Percentiles rank a stretch among this genome's conserved stretches.
Conservation (phyloP, 2,888 invertebrate genomes). For the Ectropis crepuscularia region DNA sequence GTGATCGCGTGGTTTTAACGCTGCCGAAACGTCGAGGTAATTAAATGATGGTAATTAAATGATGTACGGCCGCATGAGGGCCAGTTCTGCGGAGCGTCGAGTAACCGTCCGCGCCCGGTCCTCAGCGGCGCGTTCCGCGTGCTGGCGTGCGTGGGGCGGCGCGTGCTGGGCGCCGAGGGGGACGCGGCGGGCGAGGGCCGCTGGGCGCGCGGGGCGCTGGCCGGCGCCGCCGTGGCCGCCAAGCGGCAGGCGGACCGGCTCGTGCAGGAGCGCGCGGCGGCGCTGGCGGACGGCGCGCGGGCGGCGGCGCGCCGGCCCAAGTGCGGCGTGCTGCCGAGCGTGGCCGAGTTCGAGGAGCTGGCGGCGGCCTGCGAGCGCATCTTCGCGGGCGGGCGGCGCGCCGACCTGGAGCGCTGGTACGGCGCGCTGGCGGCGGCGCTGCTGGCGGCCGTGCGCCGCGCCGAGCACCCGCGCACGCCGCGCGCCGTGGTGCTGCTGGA, state of each 20-base stretch:
- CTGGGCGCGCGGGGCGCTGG: slow-evolving; percentile 68
- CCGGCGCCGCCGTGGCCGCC: slow-evolving; percentile 69
- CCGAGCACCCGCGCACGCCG: slow-evolving; percentile 96
- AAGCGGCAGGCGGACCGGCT: slow-evolving; percentile 92
- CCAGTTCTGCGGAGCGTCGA: too few relatives aligned
- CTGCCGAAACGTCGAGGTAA: too few relatives aligned
- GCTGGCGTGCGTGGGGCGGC: slow-evolving; percentile 95
- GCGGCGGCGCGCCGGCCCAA: slow-evolving; percentile 81
- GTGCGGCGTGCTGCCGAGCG: slow-evolving; percentile 95
- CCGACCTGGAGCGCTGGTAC: slow-evolving; percentile 67
- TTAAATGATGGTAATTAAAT: too few relatives aligned
- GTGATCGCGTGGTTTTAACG: too few relatives aligned
- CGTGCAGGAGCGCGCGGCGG: slow-evolving; percentile 88
- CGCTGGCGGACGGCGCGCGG: slow-evolving; percentile 36
- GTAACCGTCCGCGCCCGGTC: neutral
- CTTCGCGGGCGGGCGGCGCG: slow-evolving; percentile 92
- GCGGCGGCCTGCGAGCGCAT: slow-evolving; percentile 93
- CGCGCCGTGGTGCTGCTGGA: slow-evolving; percentile 78
- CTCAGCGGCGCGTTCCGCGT: slow-evolving; percentile 96
- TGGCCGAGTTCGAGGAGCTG: slow-evolving; percentile 95
- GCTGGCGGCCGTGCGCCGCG: slow-evolving; percentile 90
- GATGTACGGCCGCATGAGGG: too few relatives aligned
- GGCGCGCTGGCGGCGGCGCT: slow-evolving; percentile 91
- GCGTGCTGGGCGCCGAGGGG: slow-evolving; percentile 96
- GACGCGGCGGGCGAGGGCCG: slow-evolving; percentile 86